Base-by-base conservation (phyloP, 2,888 invertebrate genomes). In the Aphidoletes aphidimyza region DNA sequence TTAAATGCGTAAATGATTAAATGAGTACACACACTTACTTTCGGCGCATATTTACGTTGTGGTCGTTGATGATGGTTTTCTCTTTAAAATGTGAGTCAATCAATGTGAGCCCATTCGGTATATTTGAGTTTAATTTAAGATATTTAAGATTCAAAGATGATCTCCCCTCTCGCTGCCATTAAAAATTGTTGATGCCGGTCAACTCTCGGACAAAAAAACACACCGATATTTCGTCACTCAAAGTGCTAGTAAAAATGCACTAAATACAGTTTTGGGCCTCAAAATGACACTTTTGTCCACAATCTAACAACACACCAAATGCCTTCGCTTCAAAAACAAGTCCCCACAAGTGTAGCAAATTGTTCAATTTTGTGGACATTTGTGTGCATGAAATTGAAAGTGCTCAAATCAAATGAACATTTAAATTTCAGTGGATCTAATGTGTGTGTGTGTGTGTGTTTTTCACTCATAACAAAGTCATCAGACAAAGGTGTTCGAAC, bases 1-100 rank as follows among this genome's bases (percentile, higher is more conserved):
- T 30, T 69, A 30, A 69, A 69, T 69, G 30, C 69, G 69, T 69
- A 69, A 69, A 69, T 69, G 26, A 69, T 69, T 69, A 30, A 69
- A 30, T 69, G 69, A 30, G 34, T 30, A 34, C 0, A 14, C 30
- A 69, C 54, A 8, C 11, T 54, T 5, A 54, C 6, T 22, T 69
- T 69, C 69, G 34, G 17, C 30, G 2, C 69, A 69, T 34, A 30
- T 69, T 30, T 30, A 11, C n/a, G 17, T 47, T 47, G 2, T 54
- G 54, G 26, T 19, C 54, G 54, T n/a, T n/a, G n/a, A n/a, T n/a
- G n/a, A n/a, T n/a, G n/a, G n/a, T n/a, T n/a, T n/a, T n/a, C n/a
- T n/a, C n/a, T n/a, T n/a, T n/a, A n/a, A n/a, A n/a, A n/a, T n/a
- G n/a, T n/a, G n/a, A n/a, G n/a, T n/a, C n/a, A n/a, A n/a, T n/a